Conservation (phyloP, 2,888 invertebrate species). For the Itoplectis maculator region DNA sequence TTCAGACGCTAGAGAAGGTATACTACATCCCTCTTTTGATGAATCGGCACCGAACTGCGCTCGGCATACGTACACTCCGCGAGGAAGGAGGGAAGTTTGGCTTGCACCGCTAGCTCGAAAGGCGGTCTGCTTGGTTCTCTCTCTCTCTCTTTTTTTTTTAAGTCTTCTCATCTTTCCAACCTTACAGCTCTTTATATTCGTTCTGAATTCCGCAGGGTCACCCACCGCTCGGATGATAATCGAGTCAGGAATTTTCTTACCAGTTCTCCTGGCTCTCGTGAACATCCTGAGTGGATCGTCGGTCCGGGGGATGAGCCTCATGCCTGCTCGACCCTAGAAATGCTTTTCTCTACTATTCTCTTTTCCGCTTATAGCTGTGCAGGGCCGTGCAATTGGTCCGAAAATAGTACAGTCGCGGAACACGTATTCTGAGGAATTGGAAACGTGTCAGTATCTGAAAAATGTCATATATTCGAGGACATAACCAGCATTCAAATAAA, state of each 20-base stretch:
- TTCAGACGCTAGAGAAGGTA: slow-evolving; percentile 68
- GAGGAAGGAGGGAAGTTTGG: slow-evolving; percentile 10
- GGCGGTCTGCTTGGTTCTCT: slow-evolving; percentile 17
- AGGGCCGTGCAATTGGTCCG: neutral
- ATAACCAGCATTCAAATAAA: too few relatives aligned
- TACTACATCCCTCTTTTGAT: slow-evolving; percentile 72
- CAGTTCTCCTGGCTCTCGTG: slow-evolving; percentile 22
- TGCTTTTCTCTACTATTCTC: neutral
- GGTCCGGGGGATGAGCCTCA: slow-evolving; percentile 22
- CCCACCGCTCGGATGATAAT: slow-evolving; percentile 32
- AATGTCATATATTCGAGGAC: too few relatives aligned
- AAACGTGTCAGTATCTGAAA: neutral
- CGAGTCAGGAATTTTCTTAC: slow-evolving; percentile 58
- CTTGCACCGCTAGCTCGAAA: slow-evolving; percentile 29
- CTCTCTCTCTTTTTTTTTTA: slow-evolving; percentile 27
- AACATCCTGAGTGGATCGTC: slow-evolving; percentile 44
- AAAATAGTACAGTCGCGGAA: neutral
- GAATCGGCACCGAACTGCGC: slow-evolving; percentile 75
- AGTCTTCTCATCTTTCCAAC: slow-evolving; percentile 43
- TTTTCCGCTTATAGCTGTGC: neutral
- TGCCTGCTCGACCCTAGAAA: slow-evolving; percentile 6
- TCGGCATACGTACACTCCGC: slow-evolving; percentile 75
- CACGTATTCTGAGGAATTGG: neutral
- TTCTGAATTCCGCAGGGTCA: slow-evolving; percentile 30
- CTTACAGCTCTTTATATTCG: slow-evolving; percentile 31